A percentile compares a stretch with the other conserved stretches of the same genome.
Evolutionary conservation across 1,140 invertebrate species (phyloP).

Genomic region (Drosophila cardini): DNA sequence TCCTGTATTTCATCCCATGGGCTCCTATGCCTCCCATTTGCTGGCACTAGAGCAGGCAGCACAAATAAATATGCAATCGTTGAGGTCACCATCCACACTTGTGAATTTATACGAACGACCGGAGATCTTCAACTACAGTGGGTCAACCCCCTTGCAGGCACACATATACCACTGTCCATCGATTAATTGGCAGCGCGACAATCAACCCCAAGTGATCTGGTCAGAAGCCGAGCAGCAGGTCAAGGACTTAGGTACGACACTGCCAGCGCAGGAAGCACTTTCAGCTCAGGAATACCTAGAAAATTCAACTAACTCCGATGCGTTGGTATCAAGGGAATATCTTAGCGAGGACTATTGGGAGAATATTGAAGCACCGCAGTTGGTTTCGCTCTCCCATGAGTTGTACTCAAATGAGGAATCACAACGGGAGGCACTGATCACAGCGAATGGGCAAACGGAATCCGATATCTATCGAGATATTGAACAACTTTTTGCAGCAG

Average conservation of each 20-base stretch:
- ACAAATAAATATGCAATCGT: conserved; percentile 16
- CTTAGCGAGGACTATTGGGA: neutral
- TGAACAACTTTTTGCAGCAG: neutral
- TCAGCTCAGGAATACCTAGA: neutral
- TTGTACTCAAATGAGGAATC: neutral
- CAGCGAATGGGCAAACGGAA: no score
- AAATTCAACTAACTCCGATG: neutral
- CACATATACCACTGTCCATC: neutral
- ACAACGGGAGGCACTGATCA: neutral
- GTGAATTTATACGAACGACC: neutral
- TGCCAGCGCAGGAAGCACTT: neutral
- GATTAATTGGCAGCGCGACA: neutral
- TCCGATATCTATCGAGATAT: neutral
- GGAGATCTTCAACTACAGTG: neutral
- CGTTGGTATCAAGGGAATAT: neutral
- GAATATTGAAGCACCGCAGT: neutral
- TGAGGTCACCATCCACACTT: neutral
- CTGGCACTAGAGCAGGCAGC: conserved; percentile 29
- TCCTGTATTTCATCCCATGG: conserved; percentile 44
- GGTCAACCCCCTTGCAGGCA: neutral
- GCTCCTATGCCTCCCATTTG: conserved; percentile 50
- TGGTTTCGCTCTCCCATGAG: neutral
- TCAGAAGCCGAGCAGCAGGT: neutral
- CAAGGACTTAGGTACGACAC: neutral
- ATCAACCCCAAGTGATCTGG: neutral